Evolutionary conservation across 2,797 vertebrate genomes (phyloP).

Genomic region (Allobates femoralis): DNA sequence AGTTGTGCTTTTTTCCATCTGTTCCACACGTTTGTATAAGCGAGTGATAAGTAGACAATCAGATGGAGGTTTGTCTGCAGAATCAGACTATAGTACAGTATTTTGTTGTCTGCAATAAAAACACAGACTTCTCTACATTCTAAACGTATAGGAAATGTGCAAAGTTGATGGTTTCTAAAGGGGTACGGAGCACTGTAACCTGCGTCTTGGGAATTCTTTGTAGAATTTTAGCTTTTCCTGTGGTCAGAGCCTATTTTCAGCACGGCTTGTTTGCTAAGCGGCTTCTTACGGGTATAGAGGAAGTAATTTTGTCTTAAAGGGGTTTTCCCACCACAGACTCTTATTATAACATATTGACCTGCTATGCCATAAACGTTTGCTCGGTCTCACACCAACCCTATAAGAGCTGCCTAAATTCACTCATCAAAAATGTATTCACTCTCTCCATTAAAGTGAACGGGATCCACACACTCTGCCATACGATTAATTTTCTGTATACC

Average conservation of each 20-base stretch:
- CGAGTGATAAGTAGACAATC: not conserved
- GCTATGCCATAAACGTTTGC: no score
- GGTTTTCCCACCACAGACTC: not conserved
- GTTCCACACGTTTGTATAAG: not conserved
- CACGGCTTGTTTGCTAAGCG: not conserved
- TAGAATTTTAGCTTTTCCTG: not conserved
- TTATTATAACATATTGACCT: no score
- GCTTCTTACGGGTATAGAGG: not conserved
- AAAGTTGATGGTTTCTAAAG: no score
- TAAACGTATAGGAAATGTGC: no score
- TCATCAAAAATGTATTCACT: no score
- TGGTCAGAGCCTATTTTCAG: not conserved
- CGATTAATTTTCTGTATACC: no score
- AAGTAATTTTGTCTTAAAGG: not conserved
- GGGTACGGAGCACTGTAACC: not conserved
- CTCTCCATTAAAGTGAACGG: not conserved
- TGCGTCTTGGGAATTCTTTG: not conserved
- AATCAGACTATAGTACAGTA: no score
- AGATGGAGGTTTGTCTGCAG: not conserved
- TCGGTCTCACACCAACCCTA: no score
- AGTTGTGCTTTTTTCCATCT: not conserved
- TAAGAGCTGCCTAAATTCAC: no score
- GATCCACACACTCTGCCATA: no score
- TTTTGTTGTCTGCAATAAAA: no score
- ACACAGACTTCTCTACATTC: no score